A percentile compares a stretch with the other conserved stretches of the same genome.
phyloP scores from a whole-genome alignment of 2,888 invertebrate genomes.

The Drosophila niveifrons region DNA sequence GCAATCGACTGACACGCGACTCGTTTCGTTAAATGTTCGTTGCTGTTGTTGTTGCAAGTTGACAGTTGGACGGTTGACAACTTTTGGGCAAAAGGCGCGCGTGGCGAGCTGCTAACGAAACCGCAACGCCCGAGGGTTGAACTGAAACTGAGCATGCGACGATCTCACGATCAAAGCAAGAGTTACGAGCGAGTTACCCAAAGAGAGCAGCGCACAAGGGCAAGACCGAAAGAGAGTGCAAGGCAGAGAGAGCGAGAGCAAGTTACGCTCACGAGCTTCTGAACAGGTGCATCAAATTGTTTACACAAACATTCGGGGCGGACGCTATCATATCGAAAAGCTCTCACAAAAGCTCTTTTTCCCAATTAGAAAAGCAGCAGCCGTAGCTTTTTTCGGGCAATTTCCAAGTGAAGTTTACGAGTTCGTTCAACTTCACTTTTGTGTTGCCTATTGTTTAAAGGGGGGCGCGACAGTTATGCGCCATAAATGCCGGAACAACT shows the following conservation, averaged over 20 bases:
- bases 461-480: constrained; percentile 35
- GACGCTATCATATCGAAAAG: constrained; percentile 25
- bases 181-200: constrained; percentile 15
- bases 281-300: constrained; percentile 51
- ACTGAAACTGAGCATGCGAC: constrained; percentile 66
- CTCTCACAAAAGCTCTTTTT: constrained; percentile 19
- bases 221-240: neutral
- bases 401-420: constrained; percentile 1
- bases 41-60: constrained; percentile 27
- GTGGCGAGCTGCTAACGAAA: constrained; percentile 45
- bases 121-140: constrained; percentile 79
- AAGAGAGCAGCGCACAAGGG: constrained; percentile 8
- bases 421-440: constrained; percentile 57
- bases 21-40: constrained; percentile 71
- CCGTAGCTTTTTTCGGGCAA: constrained; percentile 10
- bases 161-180: constrained; percentile 36
- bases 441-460: neutral
- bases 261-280: constrained; percentile 19
- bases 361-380: constrained; percentile 18
- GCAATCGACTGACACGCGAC: constrained; percentile 68
- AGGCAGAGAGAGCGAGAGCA: constrained; percentile 8
- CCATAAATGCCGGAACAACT: constrained; percentile 42
- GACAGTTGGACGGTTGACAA: constrained; percentile 69
- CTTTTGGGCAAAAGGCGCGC: constrained; percentile 65
- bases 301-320: constrained; percentile 39